Evolutionary conservation across 2,888 invertebrate species (phyloP), one percentile per base, ranked within the genome.

Genomic region (Drosophila nigritarsus): DNA sequence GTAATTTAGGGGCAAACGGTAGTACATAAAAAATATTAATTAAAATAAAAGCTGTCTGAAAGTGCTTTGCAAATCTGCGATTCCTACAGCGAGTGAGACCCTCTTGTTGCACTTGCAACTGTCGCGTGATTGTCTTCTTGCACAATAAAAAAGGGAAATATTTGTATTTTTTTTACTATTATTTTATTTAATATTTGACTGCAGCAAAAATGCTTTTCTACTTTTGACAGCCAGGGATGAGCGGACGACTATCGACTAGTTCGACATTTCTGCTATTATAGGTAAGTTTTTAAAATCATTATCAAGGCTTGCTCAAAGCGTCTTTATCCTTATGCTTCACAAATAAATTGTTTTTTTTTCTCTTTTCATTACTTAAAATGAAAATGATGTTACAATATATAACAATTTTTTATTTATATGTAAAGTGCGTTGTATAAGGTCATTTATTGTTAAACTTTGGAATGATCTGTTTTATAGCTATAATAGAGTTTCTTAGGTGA

Each of bases 1-100:
- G 13, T 20, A 42, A 20, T 8, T 42, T 42, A n/a, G 40, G 2
- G 11, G 11, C 42, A 6, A 42, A 13, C 11, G 13, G 13, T 20
- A 1, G 0, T 1, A 11, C 0, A 42, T 3, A 20, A 42, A 6
- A 20, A 13, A 11, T 0, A 30, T 30, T 2, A n/a, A n/a, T 11
- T 1, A 2, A 13, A 45, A 20, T 13, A 45, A 20, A 13, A 0
- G 2, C 7, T 20, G 7, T 20, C 7, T 13, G 3, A 13, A 13
- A 45, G 2, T 4, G n/a, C n/a, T 9, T 42, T 42, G 40, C 20
- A 42, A 42, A 5, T 42, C 5, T 42, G 40, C 5, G 2, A 20
- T 40, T n/a, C 9, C 1, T 40, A 9, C n/a, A 40, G n/a, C 38
- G n/a, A 40, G n/a, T n/a, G 8, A 9, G 3, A 0, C 3, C 5